phyloP scores from a whole-genome alignment of 2,888 invertebrate species.

The Ptychoptera albimana region DNA sequence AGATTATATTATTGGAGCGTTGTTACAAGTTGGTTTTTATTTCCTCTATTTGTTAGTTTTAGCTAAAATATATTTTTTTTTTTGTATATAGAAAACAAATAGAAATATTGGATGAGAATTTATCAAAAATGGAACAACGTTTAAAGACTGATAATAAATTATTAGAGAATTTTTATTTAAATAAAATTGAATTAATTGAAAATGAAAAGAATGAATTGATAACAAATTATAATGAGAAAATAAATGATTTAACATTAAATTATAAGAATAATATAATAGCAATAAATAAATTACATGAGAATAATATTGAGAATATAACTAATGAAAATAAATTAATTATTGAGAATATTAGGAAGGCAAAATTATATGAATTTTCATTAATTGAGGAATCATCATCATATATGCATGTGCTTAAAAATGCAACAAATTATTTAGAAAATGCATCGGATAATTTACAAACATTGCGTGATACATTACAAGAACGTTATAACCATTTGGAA shows the following conservation, averaged over 20 bases:
- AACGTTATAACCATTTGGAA: conserved; percentile 17
- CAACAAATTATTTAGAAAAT: conserved; percentile 22
- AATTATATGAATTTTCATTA: conserved; percentile 24
- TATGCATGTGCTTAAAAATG: conserved; percentile 22
- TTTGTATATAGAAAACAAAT: conserved; percentile 25
- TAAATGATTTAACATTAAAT: conserved; percentile 18
- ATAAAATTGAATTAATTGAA: conserved; percentile 18
- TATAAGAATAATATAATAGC: conserved; percentile 22
- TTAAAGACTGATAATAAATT: conserved; percentile 21
- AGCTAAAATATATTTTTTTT: too few relatives aligned
- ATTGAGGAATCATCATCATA: conserved; percentile 27
- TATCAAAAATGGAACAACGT: conserved; percentile 21
- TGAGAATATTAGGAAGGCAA: conserved; percentile 26
- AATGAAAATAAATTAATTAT: conserved; percentile 20
- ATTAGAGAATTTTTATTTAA: conserved; percentile 17
- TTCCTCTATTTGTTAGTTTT: background rate
- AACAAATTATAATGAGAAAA: conserved; percentile 16
- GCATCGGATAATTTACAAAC: conserved; percentile 20
- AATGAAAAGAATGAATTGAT: conserved; percentile 17
- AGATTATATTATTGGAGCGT: conserved; percentile 26
- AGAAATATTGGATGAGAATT: conserved; percentile 22
- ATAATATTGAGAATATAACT: conserved; percentile 19
- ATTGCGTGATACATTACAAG: conserved; percentile 21
- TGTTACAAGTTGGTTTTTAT: conserved; percentile 22
- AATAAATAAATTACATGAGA: conserved; percentile 21